These are phyloP conservation scores for Scaptomyza montana DNA, from an alignment of 1,140 invertebrate genomes.

Conservation along the genomic window DNA sequence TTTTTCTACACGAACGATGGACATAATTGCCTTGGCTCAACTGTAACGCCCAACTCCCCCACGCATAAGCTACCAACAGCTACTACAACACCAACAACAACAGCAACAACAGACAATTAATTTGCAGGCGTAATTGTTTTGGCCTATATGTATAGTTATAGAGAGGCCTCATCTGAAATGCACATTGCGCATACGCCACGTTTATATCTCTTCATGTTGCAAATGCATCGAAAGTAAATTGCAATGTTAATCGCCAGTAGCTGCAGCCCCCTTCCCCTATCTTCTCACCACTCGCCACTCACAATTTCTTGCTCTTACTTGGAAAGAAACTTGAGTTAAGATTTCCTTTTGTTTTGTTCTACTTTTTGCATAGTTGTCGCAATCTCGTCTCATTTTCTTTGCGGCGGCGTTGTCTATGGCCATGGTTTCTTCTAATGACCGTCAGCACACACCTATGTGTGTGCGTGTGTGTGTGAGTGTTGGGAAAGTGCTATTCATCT, in stretches of 20 bases:
- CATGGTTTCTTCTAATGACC: slow-evolving; percentile 66
- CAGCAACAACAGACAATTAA: slow-evolving; percentile 49
- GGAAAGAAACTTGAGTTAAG: slow-evolving; percentile 51
- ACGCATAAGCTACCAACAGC: slow-evolving; percentile 31
- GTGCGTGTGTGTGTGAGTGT: slow-evolving; percentile 4
- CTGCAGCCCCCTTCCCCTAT: not conserved
- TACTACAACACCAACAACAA: slow-evolving; percentile 21
- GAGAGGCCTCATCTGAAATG: too few species aligned
- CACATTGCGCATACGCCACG: slow-evolving; percentile 68
- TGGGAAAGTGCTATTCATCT: slow-evolving; percentile 45
- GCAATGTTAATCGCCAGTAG: slow-evolving; percentile 33
- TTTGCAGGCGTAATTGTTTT: slow-evolving; percentile 69
- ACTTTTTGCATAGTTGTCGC: slow-evolving; percentile 59
- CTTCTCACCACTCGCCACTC: not conserved
- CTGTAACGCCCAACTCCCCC: slow-evolving; percentile 67
- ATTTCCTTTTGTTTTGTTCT: slow-evolving; percentile 75
- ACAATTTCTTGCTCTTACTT: not conserved
- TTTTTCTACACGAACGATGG: slow-evolving; percentile 75
- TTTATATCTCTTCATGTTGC: slow-evolving; percentile 43
- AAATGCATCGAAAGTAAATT: slow-evolving; percentile 74
- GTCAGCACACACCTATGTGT: not conserved
- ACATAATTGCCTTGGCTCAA: slow-evolving; percentile 68
- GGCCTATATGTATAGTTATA: slow-evolving; percentile 55
- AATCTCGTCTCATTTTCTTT: slow-evolving; percentile 14
- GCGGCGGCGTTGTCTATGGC: not conserved